Percentiles rank a stretch among this genome's conserved stretches.
These are phyloP conservation scores for Ommatoiulus sabulosus DNA, from an alignment of 2,888 invertebrate genomes.

Conservation along the genomic window DNA sequence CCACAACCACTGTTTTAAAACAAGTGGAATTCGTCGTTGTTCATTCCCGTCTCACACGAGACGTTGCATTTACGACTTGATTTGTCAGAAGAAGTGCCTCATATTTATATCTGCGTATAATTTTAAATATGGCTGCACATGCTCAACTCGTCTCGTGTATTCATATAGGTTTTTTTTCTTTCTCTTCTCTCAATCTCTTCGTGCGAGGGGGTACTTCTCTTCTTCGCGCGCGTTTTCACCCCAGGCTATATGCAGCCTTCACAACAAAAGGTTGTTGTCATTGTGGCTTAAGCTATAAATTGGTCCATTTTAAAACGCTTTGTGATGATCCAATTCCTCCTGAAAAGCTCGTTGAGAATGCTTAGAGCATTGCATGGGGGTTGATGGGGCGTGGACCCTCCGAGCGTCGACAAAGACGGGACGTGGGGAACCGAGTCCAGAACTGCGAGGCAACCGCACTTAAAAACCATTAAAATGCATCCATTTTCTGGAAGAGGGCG, in stretches of 20 bases:
- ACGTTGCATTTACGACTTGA: constrained; percentile 8
- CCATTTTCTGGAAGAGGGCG: background rate
- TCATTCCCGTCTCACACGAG: background rate
- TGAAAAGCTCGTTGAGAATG: constrained; percentile 9
- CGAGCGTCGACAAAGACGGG: background rate
- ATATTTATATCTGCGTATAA: constrained; percentile 46
- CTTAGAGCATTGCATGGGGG: background rate
- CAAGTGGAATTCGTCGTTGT: constrained; percentile 6
- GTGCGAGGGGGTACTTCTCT: constrained; percentile 2
- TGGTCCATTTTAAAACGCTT: constrained; percentile 50
- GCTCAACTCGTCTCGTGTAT: constrained; percentile 1
- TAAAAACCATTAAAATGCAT: constrained; percentile 16
- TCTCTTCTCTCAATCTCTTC: background rate
- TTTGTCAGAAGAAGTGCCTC: constrained; percentile 48
- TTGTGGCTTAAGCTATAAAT: constrained; percentile 52
- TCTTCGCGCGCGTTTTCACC: constrained; percentile 35
- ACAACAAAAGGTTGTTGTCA: constrained; percentile 51
- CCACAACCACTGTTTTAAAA: constrained; percentile 6
- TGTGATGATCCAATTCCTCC: constrained; percentile 49
- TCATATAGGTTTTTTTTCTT: constrained; percentile 42
- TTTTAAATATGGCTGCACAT: constrained; percentile 14
- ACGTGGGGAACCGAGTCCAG: background rate
- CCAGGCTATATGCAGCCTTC: constrained; percentile 47
- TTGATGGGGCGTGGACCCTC: background rate
- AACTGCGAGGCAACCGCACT: background rate